Percentiles rank a stretch among this genome's conserved stretches.
Evolutionary conservation across 1,140 invertebrate species (phyloP).

Genomic region (Lepidurus couesii): DNA sequence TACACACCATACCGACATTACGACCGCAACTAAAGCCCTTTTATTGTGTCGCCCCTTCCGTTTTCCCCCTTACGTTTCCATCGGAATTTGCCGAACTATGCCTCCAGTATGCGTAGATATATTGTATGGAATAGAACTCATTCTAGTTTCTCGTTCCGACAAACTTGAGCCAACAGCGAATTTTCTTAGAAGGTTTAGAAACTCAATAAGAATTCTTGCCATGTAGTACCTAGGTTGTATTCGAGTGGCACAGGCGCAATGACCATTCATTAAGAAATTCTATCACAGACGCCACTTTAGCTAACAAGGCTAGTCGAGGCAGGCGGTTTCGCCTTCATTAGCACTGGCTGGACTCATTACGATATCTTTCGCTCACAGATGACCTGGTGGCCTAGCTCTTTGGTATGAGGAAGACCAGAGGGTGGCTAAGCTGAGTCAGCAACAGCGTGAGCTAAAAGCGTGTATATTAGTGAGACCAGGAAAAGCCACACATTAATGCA

Average conservation of each 20-base stretch:
- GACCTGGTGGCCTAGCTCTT: conserved; percentile 2
- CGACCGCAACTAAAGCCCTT: background rate
- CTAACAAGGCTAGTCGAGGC: background rate
- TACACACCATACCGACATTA: background rate
- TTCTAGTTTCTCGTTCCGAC: background rate
- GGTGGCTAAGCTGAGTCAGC: background rate
- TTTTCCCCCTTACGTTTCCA: background rate
- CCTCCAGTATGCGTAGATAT: background rate
- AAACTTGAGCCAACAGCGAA: background rate
- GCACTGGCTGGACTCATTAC: background rate
- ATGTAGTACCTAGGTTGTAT: background rate
- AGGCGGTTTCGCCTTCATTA: background rate
- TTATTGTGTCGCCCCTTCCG: background rate
- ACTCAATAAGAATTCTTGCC: background rate
- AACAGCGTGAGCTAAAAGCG: background rate
- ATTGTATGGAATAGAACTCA: background rate
- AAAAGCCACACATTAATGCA: background rate
- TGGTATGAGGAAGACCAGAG: conserved; percentile 21
- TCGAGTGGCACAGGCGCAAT: background rate
- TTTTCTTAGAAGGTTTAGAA: background rate
- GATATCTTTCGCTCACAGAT: conserved; percentile 18
- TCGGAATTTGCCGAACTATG: background rate
- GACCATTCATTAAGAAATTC: background rate
- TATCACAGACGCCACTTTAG: background rate
- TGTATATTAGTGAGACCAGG: background rate